These are phyloP conservation scores for Nesoenas mayeri DNA, from an alignment of 2,113 vertebrate genomes.

Conservation along the genomic window DNA sequence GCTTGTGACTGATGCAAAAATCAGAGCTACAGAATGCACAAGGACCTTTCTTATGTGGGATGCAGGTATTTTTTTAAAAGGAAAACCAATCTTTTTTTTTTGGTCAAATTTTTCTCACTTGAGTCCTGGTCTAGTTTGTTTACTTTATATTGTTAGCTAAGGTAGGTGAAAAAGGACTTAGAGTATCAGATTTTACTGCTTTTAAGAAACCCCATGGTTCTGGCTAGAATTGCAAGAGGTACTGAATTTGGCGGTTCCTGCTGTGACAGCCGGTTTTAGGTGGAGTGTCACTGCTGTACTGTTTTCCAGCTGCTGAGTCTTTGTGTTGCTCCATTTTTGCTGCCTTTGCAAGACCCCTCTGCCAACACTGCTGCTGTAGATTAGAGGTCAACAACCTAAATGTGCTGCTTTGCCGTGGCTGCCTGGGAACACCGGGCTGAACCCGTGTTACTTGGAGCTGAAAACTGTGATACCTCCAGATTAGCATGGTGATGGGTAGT, in stretches of 20 bases:
- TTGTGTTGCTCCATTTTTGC: not conserved
- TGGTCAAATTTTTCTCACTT: not conserved
- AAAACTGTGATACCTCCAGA: not conserved
- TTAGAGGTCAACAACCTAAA: not conserved
- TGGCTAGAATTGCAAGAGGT: not conserved
- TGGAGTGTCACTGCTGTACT: not conserved
- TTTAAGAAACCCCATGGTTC: not conserved
- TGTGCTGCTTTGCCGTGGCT: not conserved
- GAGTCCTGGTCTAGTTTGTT: not conserved
- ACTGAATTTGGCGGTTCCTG: not conserved
- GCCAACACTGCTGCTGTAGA: not conserved
- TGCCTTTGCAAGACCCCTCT: slow-evolving; percentile 4
- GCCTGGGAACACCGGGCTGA: not conserved
- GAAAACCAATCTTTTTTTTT: fast-evolving
- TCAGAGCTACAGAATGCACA: not conserved
- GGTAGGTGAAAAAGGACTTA: not conserved
- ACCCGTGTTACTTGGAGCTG: not conserved
- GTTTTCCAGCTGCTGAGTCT: not conserved
- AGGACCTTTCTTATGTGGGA: not conserved
- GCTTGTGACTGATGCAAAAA: not conserved
- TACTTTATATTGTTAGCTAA: not conserved
- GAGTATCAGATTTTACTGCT: not conserved
- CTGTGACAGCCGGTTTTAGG: not conserved
- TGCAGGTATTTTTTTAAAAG: not conserved
- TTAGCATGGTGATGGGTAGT: not conserved